Evolutionary conservation across 1,140 invertebrate species (phyloP).

Genomic region (Drosophila kanapiae): DNA sequence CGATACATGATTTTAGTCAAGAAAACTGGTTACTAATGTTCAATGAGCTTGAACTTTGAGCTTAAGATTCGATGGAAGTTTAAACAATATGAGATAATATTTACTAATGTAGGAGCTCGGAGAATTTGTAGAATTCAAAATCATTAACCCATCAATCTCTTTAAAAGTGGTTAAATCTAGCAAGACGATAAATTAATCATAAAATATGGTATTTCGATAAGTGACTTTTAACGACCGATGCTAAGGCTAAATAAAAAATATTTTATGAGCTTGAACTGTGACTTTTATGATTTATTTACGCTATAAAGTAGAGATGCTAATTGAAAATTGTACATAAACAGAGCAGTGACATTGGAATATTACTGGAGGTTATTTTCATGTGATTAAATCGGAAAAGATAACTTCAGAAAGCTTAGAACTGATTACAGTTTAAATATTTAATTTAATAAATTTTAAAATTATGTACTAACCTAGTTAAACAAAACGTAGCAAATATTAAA

Average conservation of each 20-base stretch:
- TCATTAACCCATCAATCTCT: no score
- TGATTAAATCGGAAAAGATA: background rate
- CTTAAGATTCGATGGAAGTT: background rate
- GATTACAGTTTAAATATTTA: no score
- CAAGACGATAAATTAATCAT: background rate
- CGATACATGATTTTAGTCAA: background rate
- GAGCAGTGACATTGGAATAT: background rate
- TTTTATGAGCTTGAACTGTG: slow-evolving; percentile 4
- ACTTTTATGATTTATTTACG: background rate
- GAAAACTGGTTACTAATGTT: slow-evolving; percentile 14
- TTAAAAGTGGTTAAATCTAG: background rate
- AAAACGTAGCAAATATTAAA: no score
- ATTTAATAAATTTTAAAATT: no score
- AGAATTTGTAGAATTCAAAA: background rate
- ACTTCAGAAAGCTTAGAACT: no score
- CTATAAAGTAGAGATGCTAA: background rate
- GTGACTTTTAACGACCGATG: background rate
- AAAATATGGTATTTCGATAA: background rate
- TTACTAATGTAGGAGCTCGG: background rate
- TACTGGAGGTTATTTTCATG: background rate
- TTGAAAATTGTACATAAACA: background rate
- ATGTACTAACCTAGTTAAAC: no score
- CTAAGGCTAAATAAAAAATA: background rate
- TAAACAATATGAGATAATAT: background rate
- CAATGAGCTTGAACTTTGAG: slow-evolving; percentile 26